Base-by-base conservation (phyloP, 2,888 invertebrate genomes). In the Yponomeuta sedellus region DNA sequence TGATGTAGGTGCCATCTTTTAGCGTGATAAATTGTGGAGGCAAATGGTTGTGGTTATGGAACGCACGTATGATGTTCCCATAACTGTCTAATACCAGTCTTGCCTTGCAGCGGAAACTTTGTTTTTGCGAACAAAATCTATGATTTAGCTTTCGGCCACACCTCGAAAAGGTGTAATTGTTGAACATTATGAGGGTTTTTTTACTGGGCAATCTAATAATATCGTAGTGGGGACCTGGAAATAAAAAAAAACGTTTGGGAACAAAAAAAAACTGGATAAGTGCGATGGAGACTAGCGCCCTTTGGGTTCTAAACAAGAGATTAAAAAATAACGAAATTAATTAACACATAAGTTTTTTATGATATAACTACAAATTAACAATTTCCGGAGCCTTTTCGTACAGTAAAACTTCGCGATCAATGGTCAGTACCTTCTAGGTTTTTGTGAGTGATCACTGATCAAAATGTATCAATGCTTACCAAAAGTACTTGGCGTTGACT, bases 21-120 rank as follows among this genome's bases (percentile, higher is more conserved):
- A 66, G 67, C 57, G 52, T 65, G 63, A 64, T 64, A 5, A 67
- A 67, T 19, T 61, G 11, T 1, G 70, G 71, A 10, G 71, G 71
- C 2, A 62, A 62, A 63, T 71, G 71, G 20, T 69, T 69, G 63
- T 71, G 71, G 1, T 66, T 39, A 22, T 65, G 44, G 16, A 68
- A 66, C 25, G 67, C 66, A 20, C 64, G 69, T 2, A 64, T 64
- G 16, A 70, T 64, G 59, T 56, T 64, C 11, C 68, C 69, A 11
- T 68, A 59, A 1, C 40, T 56, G 19, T 68, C 65, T 12, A 69
- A 67, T 11, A 65, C 64, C 28, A 69, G 56, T 28, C 67, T 44
- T 20, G 69, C 68, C 20, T 64, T 25, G 22, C 69, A 69, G 39
- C 57, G 66, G 34, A 63, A 61, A 58, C n/a, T 44, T 19, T 44